A percentile compares a stretch with the other conserved stretches of the same genome.
phyloP scores from a whole-genome alignment of 2,797 vertebrate genomes.

The Phalanger gymnotis region DNA sequence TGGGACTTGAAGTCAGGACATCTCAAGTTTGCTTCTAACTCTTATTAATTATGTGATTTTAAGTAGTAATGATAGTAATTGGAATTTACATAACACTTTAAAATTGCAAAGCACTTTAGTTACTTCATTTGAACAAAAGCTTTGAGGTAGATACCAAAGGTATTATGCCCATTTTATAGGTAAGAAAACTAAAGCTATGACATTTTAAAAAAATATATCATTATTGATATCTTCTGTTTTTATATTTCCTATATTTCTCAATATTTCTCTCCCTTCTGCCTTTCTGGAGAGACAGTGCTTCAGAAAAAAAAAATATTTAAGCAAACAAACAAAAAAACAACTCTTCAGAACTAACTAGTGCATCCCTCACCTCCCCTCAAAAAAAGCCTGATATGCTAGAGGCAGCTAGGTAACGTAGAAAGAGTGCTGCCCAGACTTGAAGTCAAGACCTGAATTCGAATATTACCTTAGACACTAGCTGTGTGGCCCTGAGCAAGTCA shows the following conservation, averaged over 20 bases:
- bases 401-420: not conserved
- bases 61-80: not conserved
- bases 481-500: not conserved
- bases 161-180: not conserved
- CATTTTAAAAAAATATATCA: not conserved
- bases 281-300: not conserved
- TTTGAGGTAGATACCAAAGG: not conserved
- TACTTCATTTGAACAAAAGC: not conserved
- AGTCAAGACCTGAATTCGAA: not conserved
- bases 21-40: not conserved
- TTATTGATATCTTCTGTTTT: not conserved
- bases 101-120: not conserved
- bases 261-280: not conserved
- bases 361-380: not conserved
- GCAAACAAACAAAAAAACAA: not conserved
- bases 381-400: not conserved
- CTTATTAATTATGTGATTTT: not conserved
- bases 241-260: not conserved
- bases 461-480: not conserved
- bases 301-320: too few relatives aligned
- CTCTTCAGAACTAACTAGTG: not conserved
- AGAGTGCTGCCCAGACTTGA: not conserved
- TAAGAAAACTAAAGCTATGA: not conserved
- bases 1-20: constrained; percentile 1
- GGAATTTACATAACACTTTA: not conserved